Conservation (phyloP, 2,888 invertebrate species). For the Mesoligia furuncula region DNA sequence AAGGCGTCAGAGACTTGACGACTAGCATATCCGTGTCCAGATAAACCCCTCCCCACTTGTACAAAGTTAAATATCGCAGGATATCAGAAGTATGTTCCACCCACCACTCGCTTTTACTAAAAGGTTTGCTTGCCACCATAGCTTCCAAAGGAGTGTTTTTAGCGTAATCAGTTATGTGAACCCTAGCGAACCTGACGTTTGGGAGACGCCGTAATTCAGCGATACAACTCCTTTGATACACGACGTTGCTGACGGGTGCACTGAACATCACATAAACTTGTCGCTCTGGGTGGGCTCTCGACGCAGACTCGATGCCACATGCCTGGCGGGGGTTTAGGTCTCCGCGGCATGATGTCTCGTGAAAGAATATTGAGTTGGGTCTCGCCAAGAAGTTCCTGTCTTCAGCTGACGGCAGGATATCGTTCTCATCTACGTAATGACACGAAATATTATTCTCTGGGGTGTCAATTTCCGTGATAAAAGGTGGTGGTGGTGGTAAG, state of each 20-base stretch:
- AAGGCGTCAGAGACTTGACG: slow-evolving; percentile 89
- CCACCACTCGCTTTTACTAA: slow-evolving; percentile 88
- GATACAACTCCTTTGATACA: slow-evolving; percentile 42
- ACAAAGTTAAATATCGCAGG: slow-evolving; percentile 92
- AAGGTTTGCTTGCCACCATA: slow-evolving; percentile 85
- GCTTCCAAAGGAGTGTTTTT: slow-evolving; percentile 90
- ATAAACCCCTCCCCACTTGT: slow-evolving; percentile 94
- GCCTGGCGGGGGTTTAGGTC: slow-evolving; percentile 90
- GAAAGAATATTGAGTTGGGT: slow-evolving; percentile 91
- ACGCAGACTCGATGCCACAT: slow-evolving; percentile 92
- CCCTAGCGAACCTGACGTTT: slow-evolving; percentile 60
- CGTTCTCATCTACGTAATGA: slow-evolving; percentile 50
- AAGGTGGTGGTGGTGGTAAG: neutral
- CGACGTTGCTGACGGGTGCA: slow-evolving; percentile 29
- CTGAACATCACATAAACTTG: slow-evolving; percentile 85
- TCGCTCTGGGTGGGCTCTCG: slow-evolving; percentile 90
- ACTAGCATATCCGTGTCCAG: slow-evolving; percentile 94
- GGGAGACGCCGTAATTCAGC: slow-evolving; percentile 34
- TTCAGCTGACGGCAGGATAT: slow-evolving; percentile 67
- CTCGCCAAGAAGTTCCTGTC: slow-evolving; percentile 60
- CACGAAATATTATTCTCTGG: slow-evolving; percentile 44
- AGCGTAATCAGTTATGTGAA: slow-evolving; percentile 79
- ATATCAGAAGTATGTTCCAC: slow-evolving; percentile 91
- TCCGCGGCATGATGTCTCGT: slow-evolving; percentile 92
- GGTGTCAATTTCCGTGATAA: slow-evolving; percentile 12